Conservation (phyloP, 2,797 vertebrate species). For the Sciurus carolinensis region DNA sequence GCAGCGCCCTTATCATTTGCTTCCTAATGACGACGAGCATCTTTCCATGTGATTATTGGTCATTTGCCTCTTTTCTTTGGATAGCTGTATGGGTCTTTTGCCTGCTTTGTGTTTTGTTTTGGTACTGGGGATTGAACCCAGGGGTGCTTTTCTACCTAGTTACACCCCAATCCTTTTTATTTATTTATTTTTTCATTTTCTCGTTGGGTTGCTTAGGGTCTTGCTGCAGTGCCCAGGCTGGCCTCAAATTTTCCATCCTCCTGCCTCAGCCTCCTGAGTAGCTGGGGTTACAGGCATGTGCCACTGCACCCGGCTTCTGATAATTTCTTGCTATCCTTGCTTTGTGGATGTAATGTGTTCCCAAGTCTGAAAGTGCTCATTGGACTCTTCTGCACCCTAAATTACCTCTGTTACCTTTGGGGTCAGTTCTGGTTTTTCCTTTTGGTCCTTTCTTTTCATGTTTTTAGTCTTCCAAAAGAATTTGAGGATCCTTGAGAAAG, state of each 20-base stretch:
- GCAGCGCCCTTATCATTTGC: too few species aligned
- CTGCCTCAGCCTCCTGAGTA: neutral
- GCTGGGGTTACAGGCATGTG: neutral
- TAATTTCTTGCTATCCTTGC: neutral
- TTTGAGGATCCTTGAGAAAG: neutral
- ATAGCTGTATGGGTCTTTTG: too few species aligned
- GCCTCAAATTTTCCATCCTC: neutral
- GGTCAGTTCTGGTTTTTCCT: neutral
- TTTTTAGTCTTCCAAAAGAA: neutral
- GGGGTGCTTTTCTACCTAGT: too few species aligned
- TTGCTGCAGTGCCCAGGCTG: neutral
- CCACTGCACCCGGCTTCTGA: neutral
- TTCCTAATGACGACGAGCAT: too few species aligned
- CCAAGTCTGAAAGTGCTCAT: neutral
- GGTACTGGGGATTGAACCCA: too few species aligned
- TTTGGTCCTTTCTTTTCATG: neutral
- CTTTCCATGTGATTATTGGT: too few species aligned
- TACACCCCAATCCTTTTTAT: neutral
- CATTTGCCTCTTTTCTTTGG: too few species aligned
- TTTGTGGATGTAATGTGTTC: neutral
- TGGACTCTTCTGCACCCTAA: neutral
- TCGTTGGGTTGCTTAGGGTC: neutral
- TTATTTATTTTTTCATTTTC: neutral
- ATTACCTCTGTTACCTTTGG: neutral
- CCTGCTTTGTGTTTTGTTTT: too few species aligned